Evolutionary conservation across 2,888 invertebrate species (phyloP).

Genomic region (Fragum sueziense): DNA sequence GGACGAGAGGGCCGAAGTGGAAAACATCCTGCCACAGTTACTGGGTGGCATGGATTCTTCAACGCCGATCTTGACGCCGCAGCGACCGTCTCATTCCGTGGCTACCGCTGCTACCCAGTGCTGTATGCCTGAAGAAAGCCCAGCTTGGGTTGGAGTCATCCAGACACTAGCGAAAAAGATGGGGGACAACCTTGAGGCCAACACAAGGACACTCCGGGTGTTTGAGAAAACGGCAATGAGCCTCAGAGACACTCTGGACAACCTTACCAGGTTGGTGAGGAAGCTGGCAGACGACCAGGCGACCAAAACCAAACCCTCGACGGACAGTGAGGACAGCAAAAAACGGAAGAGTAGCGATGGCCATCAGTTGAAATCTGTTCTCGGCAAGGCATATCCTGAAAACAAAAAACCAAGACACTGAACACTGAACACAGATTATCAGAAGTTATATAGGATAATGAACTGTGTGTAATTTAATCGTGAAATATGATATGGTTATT

Average conservation of each 20-base stretch:
- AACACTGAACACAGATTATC: no score
- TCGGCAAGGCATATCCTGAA: neutral
- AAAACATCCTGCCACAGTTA: conserved; percentile 6
- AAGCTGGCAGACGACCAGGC: neutral
- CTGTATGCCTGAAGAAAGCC: neutral
- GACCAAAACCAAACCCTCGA: neutral
- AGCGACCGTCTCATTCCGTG: neutral
- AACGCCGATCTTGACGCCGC: neutral
- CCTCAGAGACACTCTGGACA: neutral
- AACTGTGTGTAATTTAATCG: no score
- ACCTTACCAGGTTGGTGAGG: conserved; percentile 5
- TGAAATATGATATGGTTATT: no score
- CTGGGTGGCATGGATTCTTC: neutral
- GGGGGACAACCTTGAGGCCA: neutral
- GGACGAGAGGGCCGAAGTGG: neutral
- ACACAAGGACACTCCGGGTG: neutral
- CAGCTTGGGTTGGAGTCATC: neutral
- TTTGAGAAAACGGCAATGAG: neutral
- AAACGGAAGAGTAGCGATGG: neutral
- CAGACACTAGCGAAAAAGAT: neutral
- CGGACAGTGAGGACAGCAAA: neutral
- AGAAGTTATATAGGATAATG: no score
- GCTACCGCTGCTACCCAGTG: neutral
- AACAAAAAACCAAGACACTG: neutral
- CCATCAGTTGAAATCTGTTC: neutral